Evolutionary conservation across 1,140 invertebrate species (phyloP).

Genomic region (Drosophila yakuba): DNA sequence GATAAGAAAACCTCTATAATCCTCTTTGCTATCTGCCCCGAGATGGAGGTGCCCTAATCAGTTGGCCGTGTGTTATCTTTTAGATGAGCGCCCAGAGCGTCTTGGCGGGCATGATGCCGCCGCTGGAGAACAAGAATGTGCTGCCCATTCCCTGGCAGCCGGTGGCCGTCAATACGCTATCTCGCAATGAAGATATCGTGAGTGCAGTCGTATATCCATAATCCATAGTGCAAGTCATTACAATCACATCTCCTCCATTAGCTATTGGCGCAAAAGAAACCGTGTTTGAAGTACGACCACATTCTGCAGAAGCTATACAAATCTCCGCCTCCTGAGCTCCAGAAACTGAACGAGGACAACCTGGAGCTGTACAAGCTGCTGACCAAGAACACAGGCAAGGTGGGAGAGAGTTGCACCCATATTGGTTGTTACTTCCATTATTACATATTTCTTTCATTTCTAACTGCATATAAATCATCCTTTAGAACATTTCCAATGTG

Average conservation of each 20-base stretch:
- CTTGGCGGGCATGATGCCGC: slow-evolving; percentile 93
- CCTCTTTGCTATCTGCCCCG: slow-evolving; percentile 31
- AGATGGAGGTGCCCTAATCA: slow-evolving; percentile 67
- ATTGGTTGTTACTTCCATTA: not conserved
- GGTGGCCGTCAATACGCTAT: slow-evolving; percentile 92
- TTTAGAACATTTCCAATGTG: slow-evolving; percentile 87
- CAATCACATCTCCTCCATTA: slow-evolving; percentile 66
- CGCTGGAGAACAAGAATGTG: slow-evolving; percentile 89
- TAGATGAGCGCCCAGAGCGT: slow-evolving; percentile 93
- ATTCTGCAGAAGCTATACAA: slow-evolving; percentile 86
- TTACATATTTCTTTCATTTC: not conserved
- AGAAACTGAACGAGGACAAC: slow-evolving; percentile 86
- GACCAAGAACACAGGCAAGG: slow-evolving; percentile 87
- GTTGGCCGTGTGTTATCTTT: slow-evolving; percentile 73
- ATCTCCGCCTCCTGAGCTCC: slow-evolving; percentile 84
- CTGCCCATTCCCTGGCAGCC: slow-evolving; percentile 93
- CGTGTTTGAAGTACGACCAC: slow-evolving; percentile 88
- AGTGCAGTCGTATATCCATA: slow-evolving; percentile 51
- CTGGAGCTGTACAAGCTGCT: slow-evolving; percentile 88
- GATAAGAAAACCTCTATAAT: slow-evolving; percentile 22
- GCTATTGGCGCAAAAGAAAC: slow-evolving; percentile 88
- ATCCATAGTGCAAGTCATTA: slow-evolving; percentile 1
- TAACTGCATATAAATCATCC: too few relatives aligned
- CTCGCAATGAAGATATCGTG: slow-evolving; percentile 89
- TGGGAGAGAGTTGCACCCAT: slow-evolving; percentile 13